Conservation (phyloP, 2,113 vertebrate species). For the Raja brachyura region DNA sequence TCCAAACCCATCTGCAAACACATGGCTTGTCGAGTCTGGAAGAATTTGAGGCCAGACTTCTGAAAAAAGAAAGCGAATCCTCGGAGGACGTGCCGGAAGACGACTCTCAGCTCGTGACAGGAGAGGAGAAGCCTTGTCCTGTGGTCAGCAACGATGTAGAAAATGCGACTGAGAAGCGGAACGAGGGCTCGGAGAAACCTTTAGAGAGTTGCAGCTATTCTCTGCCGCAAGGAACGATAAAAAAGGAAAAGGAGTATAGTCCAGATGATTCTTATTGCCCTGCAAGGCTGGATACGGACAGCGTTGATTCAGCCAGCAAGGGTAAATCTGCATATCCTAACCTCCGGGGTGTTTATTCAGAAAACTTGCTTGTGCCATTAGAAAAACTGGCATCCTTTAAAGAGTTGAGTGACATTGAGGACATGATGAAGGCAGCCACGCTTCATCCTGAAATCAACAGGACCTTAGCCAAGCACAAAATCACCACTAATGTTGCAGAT, state of each 20-base stretch:
- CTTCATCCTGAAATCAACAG: slow-evolving; percentile 26
- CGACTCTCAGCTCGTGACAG: background rate
- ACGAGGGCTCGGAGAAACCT: background rate
- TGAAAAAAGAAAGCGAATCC: slow-evolving; percentile 50
- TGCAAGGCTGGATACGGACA: background rate
- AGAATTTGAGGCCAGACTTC: slow-evolving; percentile 56
- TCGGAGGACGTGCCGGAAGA: background rate
- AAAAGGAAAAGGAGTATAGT: background rate
- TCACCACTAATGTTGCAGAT: no score
- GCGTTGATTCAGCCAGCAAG: background rate
- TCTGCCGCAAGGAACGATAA: background rate
- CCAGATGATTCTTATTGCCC: background rate
- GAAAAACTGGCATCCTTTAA: slow-evolving; percentile 33
- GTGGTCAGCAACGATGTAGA: background rate
- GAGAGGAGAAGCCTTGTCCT: background rate
- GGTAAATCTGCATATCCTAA: background rate
- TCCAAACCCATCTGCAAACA: slow-evolving; percentile 74
- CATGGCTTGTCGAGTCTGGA: slow-evolving; percentile 68
- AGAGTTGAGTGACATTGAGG: slow-evolving; percentile 34
- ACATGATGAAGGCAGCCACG: slow-evolving; percentile 32
- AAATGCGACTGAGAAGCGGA: background rate
- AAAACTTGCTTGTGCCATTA: slow-evolving; percentile 23
- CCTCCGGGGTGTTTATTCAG: slow-evolving; percentile 4
- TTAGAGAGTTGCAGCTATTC: slow-evolving; percentile 18
- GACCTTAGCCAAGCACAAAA: background rate